A percentile compares a stretch with the other conserved stretches of the same genome.
Evolutionary conservation across 1,140 invertebrate genomes (phyloP).

Genomic region (Parapsyche elsis): DNA sequence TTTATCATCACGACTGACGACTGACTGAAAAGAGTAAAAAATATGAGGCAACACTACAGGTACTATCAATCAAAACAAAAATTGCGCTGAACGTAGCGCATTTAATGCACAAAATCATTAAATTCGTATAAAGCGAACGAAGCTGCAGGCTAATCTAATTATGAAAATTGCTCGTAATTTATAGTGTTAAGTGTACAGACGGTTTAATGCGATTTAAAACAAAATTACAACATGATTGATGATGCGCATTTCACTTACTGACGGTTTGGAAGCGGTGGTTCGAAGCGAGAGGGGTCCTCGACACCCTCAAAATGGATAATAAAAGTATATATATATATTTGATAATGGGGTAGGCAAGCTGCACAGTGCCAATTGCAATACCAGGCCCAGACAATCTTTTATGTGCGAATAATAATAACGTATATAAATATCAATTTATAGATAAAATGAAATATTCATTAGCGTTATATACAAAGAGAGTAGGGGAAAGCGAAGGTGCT

Average conservation of each 20-base stretch:
- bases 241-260: not conserved
- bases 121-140: conserved; percentile 21
- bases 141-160: not conserved
- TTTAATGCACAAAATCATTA: conserved; percentile 30
- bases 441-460: too few relatives aligned
- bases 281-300: conserved; percentile 32
- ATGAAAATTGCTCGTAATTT: conserved; percentile 26
- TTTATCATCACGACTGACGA: not conserved
- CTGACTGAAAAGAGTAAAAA: not conserved
- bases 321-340: conserved; percentile 50
- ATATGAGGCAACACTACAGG: not conserved
- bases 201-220: conserved; percentile 18
- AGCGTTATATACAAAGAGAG: too few relatives aligned
- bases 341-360: conserved; percentile 15
- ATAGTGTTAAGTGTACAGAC: conserved; percentile 26
- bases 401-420: too few relatives aligned
- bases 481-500: not conserved
- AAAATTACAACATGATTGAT: conserved; percentile 32
- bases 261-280: conserved; percentile 37
- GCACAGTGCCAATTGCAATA: conserved; percentile 44
- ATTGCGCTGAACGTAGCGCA: not conserved
- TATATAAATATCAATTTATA: too few relatives aligned
- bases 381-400: not conserved
- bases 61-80: not conserved
- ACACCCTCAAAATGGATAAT: conserved; percentile 51